Evolutionary conservation across 2,888 invertebrate species (phyloP).

Genomic region (Carpatolechia fugitivella): DNA sequence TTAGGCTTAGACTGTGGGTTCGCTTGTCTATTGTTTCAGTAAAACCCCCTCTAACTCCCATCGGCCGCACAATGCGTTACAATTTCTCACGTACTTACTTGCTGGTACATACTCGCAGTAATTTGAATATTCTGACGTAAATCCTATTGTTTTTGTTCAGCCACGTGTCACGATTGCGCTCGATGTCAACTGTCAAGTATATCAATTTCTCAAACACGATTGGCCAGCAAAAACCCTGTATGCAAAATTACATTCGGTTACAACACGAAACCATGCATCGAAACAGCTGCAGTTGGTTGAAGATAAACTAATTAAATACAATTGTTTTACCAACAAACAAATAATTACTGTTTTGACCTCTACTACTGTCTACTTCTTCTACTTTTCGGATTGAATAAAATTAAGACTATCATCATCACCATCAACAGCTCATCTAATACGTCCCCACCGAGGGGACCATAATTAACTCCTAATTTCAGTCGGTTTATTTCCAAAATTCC

Average conservation of each 20-base stretch:
- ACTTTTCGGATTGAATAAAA: too few species aligned
- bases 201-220: constrained; percentile 25
- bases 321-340: not conserved
- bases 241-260: not conserved
- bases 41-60: constrained; percentile 34
- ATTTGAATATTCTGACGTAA: constrained; percentile 47
- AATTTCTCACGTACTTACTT: constrained; percentile 50
- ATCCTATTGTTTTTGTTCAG: constrained; percentile 45
- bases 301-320: not conserved
- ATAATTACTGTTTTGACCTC: too few species aligned
- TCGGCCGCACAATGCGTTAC: constrained; percentile 47
- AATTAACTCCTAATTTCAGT: too few species aligned
- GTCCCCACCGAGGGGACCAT: too few species aligned
- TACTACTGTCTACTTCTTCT: too few species aligned
- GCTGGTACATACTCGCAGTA: constrained; percentile 29
- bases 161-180: constrained; percentile 40
- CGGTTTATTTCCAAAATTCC: too few species aligned
- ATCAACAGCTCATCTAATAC: too few species aligned
- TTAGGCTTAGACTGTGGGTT: constrained; percentile 19
- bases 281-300: not conserved
- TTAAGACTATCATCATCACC: too few species aligned
- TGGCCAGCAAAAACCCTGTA: constrained; percentile 10
- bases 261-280: constrained; percentile 9
- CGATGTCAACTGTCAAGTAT: constrained; percentile 21
- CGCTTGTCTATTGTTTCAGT: constrained; percentile 24